These are phyloP conservation scores for Stenodera caucasica DNA, from an alignment of 2,888 invertebrate species.

Conservation along the genomic window DNA sequence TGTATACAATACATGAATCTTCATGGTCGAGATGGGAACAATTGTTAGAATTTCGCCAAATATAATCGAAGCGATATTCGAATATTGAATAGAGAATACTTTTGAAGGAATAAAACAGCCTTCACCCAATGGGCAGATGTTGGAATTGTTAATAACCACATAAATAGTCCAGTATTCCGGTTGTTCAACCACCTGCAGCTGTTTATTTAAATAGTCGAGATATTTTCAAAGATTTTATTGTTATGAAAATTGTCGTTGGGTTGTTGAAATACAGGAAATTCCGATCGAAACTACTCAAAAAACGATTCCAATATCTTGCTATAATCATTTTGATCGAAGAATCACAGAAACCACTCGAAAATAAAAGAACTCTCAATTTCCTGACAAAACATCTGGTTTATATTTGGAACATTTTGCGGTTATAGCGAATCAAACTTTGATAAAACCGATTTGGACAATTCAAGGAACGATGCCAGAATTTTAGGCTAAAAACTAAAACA, in stretches of 20 bases:
- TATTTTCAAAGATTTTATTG: slow-evolving; percentile 19
- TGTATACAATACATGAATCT: background rate
- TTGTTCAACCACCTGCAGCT: slow-evolving; percentile 36
- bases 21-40: background rate
- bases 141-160: slow-evolving; percentile 31
- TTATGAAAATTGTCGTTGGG: slow-evolving; percentile 16
- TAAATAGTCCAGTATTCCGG: slow-evolving; percentile 35
- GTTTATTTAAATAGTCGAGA: slow-evolving; percentile 24
- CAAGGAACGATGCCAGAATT: background rate
- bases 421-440: background rate
- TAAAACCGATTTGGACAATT: too few relatives aligned
- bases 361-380: background rate
- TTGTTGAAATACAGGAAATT: slow-evolving; percentile 12
- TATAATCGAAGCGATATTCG: background rate
- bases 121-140: slow-evolving; percentile 22
- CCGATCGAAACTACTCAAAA: background rate
- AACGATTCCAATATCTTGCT: background rate
- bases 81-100: background rate
- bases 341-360: slow-evolving; percentile 8
- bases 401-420: slow-evolving; percentile 3
- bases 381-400: slow-evolving; percentile 1
- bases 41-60: background rate
- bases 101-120: background rate
- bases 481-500: too few relatives aligned
- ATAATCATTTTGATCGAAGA: slow-evolving; percentile 15